These are phyloP conservation scores for Cynoglossus semilaevis DNA, from an alignment of 2,113 vertebrate species.

Conservation along the genomic window DNA sequence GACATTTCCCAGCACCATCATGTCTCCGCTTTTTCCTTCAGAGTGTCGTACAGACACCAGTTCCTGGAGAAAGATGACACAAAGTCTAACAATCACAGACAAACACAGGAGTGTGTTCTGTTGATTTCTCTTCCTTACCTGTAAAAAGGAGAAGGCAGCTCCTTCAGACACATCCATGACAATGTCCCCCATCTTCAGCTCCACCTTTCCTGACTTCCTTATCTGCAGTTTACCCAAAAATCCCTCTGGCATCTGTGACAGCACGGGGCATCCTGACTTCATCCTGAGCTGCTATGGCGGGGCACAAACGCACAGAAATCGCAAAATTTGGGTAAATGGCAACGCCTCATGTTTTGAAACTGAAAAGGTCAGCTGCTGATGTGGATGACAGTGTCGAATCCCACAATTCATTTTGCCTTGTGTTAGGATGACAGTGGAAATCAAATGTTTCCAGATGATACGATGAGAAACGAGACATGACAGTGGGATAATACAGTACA, in stretches of 20 bases:
- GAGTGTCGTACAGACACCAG: constrained; percentile 73
- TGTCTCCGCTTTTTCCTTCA: constrained; percentile 72
- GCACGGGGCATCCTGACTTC: constrained; percentile 48
- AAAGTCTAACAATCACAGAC: neutral
- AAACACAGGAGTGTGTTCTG: neutral
- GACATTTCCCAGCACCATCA: constrained; percentile 75
- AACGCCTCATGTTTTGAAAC: neutral
- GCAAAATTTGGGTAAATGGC: neutral
- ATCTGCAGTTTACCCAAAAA: constrained; percentile 75
- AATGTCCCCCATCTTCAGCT: constrained; percentile 72
- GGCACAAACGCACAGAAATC: neutral
- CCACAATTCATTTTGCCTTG: neutral
- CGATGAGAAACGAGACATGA: neutral
- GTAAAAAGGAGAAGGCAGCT: constrained; percentile 76
- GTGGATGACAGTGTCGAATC: neutral
- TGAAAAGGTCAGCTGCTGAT: neutral
- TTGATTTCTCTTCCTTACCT: constrained; percentile 54
- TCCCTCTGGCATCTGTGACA: constrained; percentile 74
- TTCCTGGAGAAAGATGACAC: constrained; percentile 56
- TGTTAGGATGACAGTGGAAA: neutral
- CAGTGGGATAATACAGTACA: neutral
- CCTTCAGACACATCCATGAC: constrained; percentile 75
- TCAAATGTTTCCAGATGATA: neutral
- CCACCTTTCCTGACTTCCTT: constrained; percentile 75
- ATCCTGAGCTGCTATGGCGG: constrained; percentile 31